phyloP scores from a whole-genome alignment of 2,888 invertebrate genomes.

The Pseudococcus jackbeardsleyi region DNA sequence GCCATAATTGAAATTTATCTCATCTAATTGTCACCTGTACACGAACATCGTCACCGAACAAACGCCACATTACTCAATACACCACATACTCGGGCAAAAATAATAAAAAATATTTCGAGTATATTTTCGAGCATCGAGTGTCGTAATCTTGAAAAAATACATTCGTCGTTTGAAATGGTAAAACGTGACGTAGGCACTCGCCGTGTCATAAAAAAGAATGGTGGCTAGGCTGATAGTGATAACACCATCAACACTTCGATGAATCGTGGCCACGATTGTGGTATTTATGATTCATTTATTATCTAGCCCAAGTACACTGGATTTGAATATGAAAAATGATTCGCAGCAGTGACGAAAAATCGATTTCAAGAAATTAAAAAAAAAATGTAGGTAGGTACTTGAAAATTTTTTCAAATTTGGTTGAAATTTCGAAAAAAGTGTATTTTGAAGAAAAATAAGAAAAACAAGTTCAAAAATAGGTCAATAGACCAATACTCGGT shows the following conservation, averaged over 20 bases:
- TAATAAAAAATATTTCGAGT: conserved; percentile 13
- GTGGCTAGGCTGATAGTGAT: conserved; percentile 4
- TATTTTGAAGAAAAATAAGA: too few relatives aligned
- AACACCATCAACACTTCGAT: not conserved
- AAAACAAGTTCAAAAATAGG: too few relatives aligned
- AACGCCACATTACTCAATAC: conserved; percentile 12
- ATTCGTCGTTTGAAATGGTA: not conserved
- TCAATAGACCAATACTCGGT: too few relatives aligned
- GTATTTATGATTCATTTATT: conserved; percentile 32
- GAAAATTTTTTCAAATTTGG: too few relatives aligned
- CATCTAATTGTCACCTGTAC: not conserved
- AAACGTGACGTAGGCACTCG: not conserved
- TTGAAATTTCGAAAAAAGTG: too few relatives aligned
- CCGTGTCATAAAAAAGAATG: not conserved
- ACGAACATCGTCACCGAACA: not conserved
- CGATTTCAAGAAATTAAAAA: too few relatives aligned
- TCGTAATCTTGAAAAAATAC: conserved; percentile 18
- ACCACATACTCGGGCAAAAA: not conserved
- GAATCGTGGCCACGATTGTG: not conserved
- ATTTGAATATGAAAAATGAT: too few relatives aligned
- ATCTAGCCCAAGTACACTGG: not conserved
- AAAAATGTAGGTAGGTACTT: too few relatives aligned
- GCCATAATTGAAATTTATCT: conserved; percentile 5
- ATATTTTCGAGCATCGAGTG: conserved; percentile 37
- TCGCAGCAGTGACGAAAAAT: too few relatives aligned